Base-by-base conservation (phyloP, 2,888 invertebrate genomes). In the Trachelus tabidus region DNA sequence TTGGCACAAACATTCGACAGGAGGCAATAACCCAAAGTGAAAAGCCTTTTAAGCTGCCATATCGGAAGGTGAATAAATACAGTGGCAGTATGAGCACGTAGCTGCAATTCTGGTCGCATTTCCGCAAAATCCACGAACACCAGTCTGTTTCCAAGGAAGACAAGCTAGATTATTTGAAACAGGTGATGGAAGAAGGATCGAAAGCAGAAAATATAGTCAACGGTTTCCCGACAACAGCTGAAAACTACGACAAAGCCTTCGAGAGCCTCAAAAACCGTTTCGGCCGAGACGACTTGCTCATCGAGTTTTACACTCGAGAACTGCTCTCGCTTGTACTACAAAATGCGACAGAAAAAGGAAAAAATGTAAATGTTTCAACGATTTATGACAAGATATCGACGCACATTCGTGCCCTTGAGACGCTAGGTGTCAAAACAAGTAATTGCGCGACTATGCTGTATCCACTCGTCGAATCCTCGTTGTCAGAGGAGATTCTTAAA, bases 401-500 rank as follows among this genome's bases (percentile, higher is more conserved):
- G 15, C 85, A 85, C 33, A 81, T 86, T 76, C 78, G 81, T 34
- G 84, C 84, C 12, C 76, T 85, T 4, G 85, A 86, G 40, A 81
- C 82, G 1, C 77, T 86, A 4, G 83, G 83, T 12, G 83, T 85
- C 1, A 83, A 82, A 6, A 81, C 81, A 3, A 82, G 84, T 12
- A 83, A 81, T 69, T 87, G 83, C 37, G 83, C 86, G 0, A 83
- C 85, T 4, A 86, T 87, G 81, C 75, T 87, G 12, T 88, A 84
- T 79, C 89, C 88, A 4, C 79, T 89, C 2, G 87, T 88, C 11
- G 88, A 88, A 77, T 87, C 85, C 1, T 82, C 83, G 68, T 71
- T 88, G 11, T 88, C 87, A 4, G 85, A 87, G 30, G 83, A 84
- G 35, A 77, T 85, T 23, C 79, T 87, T 33, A 56, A 83, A 68